Percentiles rank a stretch among this genome's conserved stretches.
phyloP scores from a whole-genome alignment of 2,888 invertebrate genomes.

The Nudaria mundana region DNA sequence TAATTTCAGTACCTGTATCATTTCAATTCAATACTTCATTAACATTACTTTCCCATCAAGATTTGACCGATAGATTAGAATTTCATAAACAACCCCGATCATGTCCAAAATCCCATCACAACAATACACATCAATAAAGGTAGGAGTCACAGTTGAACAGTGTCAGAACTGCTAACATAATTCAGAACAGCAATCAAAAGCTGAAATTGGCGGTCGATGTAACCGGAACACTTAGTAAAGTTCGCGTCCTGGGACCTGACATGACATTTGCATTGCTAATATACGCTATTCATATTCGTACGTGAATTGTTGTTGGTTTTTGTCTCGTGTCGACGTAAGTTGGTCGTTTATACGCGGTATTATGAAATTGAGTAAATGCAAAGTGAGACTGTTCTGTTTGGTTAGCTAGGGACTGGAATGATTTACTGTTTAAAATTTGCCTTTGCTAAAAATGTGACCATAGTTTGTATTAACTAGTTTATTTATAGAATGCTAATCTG shows the following conservation, averaged over 20 bases:
- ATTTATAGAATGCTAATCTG: too few species aligned
- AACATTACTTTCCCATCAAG: too few species aligned
- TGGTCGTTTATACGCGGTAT: neutral
- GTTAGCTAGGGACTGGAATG: neutral
- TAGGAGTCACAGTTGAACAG: slow-evolving; percentile 10
- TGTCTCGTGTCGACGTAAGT: slow-evolving; percentile 6
- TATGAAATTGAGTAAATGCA: neutral
- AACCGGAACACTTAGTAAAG: slow-evolving; percentile 32
- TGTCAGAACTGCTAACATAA: slow-evolving; percentile 29
- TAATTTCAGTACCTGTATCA: too few species aligned
- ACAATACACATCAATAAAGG: slow-evolving; percentile 9
- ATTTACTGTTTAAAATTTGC: too few species aligned
- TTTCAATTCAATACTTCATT: too few species aligned
- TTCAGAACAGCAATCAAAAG: slow-evolving; percentile 37
- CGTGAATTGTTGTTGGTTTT: slow-evolving; percentile 10
- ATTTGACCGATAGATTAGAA: too few species aligned
- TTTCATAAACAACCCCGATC: too few species aligned
- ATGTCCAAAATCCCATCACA: slow-evolving; percentile 7
- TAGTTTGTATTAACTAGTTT: too few species aligned
- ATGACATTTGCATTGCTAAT: slow-evolving; percentile 43
- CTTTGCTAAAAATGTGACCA: too few species aligned
- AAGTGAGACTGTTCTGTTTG: neutral
- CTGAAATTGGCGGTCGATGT: slow-evolving; percentile 32
- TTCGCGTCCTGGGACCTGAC: slow-evolving; percentile 30
- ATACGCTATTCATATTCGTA: slow-evolving; percentile 30